These are phyloP conservation scores for Bombus sibiricus DNA, from an alignment of 1,140 invertebrate species.

Conservation along the genomic window DNA sequence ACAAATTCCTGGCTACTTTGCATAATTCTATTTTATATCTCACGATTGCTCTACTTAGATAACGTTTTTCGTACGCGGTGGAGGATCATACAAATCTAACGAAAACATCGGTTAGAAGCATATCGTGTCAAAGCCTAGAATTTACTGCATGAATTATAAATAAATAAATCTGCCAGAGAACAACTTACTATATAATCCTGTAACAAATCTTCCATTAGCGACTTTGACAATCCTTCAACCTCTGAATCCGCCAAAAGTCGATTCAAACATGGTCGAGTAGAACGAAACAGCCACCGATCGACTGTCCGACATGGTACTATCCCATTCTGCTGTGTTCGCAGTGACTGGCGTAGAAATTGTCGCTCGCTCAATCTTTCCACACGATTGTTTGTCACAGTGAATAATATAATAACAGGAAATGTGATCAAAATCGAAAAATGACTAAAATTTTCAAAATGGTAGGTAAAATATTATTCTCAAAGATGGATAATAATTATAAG, in stretches of 20 bases:
- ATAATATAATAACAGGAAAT: not conserved
- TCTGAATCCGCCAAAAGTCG: not conserved
- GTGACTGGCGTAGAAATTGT: not conserved
- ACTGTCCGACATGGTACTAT: conserved; percentile 8
- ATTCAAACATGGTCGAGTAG: not conserved
- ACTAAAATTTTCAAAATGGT: too few relatives aligned
- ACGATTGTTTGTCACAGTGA: not conserved
- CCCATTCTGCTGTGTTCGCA: not conserved
- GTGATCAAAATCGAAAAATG: too few relatives aligned
- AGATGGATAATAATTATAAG: too few relatives aligned
- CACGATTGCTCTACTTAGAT: not conserved
- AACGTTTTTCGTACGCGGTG: not conserved
- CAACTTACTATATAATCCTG: not conserved
- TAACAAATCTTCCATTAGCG: not conserved
- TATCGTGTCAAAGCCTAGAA: not conserved
- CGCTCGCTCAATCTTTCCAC: not conserved
- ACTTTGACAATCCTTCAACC: not conserved
- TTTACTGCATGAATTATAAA: not conserved
- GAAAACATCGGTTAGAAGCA: not conserved
- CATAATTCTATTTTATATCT: not conserved
- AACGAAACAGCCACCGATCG: not conserved
- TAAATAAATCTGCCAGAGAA: not conserved
- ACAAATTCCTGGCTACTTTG: not conserved
- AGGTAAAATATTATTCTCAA: too few relatives aligned
- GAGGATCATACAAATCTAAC: not conserved